Conservation (phyloP, 2,113 vertebrate species). For the Cyprinodon variegatus region DNA sequence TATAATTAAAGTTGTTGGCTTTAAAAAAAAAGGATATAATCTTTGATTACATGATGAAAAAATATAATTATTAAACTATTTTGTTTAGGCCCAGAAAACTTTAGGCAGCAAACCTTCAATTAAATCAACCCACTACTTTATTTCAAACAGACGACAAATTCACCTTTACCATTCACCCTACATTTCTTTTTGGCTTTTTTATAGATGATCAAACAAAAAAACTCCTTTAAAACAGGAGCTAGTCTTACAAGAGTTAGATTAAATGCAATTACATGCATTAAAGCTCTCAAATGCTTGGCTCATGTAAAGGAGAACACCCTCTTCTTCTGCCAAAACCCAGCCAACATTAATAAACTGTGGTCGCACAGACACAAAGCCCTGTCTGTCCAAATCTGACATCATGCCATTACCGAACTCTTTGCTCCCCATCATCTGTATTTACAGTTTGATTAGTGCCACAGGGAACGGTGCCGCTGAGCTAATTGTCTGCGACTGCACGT, state of each 20-base stretch:
- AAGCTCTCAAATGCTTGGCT: neutral
- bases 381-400: conserved; percentile 12
- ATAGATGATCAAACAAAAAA: neutral
- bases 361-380: conserved; percentile 11
- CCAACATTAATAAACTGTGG: conserved; percentile 6
- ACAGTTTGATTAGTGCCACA: neutral
- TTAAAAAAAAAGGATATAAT: no score
- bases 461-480: conserved; percentile 5
- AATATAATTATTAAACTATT: no score
- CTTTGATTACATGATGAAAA: no score
- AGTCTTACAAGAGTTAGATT: neutral
- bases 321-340: neutral
- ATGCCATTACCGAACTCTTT: neutral
- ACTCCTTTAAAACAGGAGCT: neutral
- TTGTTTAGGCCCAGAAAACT: no score
- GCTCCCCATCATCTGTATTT: neutral
- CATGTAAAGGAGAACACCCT: conserved; percentile 3
- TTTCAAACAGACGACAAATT: neutral
- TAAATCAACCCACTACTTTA: neutral
- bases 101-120: no score
- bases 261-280: neutral
- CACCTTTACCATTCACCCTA: neutral
- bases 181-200: neutral
- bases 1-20: no score
- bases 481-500: neutral